Base-by-base conservation (phyloP, 2,888 invertebrate genomes). In the Brachypalpus laphriformis region DNA sequence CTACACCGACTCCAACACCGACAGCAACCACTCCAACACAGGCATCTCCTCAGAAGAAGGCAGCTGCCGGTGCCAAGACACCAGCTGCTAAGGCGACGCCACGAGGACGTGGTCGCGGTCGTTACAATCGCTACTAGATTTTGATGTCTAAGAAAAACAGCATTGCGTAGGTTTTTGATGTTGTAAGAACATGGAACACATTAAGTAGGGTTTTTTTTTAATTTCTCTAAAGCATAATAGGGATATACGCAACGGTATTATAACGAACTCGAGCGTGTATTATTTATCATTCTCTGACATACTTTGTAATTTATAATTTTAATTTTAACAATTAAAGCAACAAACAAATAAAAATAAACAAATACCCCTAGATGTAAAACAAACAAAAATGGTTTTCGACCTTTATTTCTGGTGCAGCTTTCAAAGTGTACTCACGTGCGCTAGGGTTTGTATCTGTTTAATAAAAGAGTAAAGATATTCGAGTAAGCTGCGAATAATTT, bases 11-110 rank as follows among this genome's bases (percentile, higher is more conserved):
- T 3, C 66, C 88, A 31, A 89, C 89, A 14, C 89, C 89, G 70
- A 89, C 91, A 11, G 90, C 63, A 77, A 91, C 71, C 92, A 93
- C 89, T 93, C 90, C 80, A 92, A 91, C 89, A 93, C 92, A 91
- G 92, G 93, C 88, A 93, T 91, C 87, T 92, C 94, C 91, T 57
- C 87, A 87, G 49, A 87, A 91, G 74, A 90, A 90, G 87, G 88
- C 89, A 18, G 61, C 85, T 7, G 86, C 81, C 11, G 86, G 82
- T 8, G 80, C 82, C 22, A 88, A 88, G 8, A 88, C 87, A 65
- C 89, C 88, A 14, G 88, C 88, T 49, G 89, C 90, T 7, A 91
- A 91, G 77, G 90, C 89, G 76, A 90, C 91, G 86, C 91, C 91
- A 86, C 89, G 90, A 56, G 90, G 91, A 56, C 90, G 92, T 34